Evolutionary conservation across 1,140 invertebrate species (phyloP).

Genomic region (Drosophila prosaltans): DNA sequence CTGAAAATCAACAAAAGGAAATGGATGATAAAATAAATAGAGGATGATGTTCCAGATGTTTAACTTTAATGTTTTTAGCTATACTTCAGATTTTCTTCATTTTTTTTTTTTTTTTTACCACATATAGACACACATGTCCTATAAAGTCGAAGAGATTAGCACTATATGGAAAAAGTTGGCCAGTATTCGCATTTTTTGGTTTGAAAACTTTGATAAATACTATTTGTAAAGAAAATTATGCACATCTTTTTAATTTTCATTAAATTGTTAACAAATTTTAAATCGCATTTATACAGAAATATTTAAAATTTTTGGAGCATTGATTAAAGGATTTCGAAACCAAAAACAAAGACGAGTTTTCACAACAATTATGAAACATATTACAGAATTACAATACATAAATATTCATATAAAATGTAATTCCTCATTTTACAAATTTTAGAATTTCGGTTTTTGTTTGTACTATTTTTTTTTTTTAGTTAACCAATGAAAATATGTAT

Average conservation of each 20-base stretch:
- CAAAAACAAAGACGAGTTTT: neutral
- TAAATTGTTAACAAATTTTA: no score
- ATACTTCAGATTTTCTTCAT: neutral
- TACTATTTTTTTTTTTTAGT: neutral
- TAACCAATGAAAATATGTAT: neutral
- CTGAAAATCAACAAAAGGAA: slow-evolving; percentile 1
- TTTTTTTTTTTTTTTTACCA: neutral
- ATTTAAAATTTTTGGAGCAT: no score
- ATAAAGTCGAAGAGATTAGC: neutral
- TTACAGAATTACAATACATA: neutral
- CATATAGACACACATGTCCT: neutral
- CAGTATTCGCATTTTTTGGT: neutral
- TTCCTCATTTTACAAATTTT: neutral
- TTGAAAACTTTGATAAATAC: no score
- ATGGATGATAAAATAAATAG: slow-evolving; percentile 13
- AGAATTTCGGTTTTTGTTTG: neutral
- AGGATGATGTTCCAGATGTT: slow-evolving; percentile 1
- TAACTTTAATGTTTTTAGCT: neutral
- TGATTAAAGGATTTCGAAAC: no score
- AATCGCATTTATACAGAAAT: no score
- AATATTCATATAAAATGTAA: slow-evolving; percentile 1
- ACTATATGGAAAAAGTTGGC: neutral
- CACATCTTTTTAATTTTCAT: no score
- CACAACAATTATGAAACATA: neutral
- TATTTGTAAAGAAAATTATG: no score